These are phyloP conservation scores for Alca torda DNA, from an alignment of 2,797 vertebrate genomes.

Conservation along the genomic window DNA sequence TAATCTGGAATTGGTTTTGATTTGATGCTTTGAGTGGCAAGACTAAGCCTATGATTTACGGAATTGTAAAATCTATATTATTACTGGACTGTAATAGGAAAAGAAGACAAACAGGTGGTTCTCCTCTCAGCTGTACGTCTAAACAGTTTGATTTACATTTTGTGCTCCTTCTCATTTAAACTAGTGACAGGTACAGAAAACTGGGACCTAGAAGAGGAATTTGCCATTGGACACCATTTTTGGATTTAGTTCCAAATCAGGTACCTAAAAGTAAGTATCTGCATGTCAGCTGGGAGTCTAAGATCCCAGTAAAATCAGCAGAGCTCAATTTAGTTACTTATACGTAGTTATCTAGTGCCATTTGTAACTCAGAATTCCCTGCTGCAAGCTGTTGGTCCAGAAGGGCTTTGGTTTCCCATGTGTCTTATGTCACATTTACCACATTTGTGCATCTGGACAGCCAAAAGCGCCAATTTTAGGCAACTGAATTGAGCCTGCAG, in stretches of 20 bases:
- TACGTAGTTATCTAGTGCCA: neutral
- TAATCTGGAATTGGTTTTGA: neutral
- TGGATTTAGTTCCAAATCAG: neutral
- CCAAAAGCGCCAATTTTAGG: neutral
- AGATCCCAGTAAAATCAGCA: neutral
- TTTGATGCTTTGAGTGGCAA: neutral
- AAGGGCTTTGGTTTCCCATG: neutral
- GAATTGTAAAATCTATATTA: slow-evolving; percentile 7
- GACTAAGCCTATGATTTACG: neutral
- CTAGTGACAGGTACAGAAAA: neutral
- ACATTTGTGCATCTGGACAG: neutral
- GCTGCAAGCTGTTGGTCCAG: neutral
- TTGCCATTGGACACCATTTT: neutral
- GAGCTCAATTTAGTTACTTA: neutral
- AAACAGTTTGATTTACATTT: neutral
- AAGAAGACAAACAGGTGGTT: neutral
- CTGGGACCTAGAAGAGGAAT: neutral
- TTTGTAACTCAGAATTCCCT: neutral
- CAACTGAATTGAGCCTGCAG: neutral
- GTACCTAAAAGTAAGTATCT: neutral
- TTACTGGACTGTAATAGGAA: neutral
- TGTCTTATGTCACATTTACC: neutral
- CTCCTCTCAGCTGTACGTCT: neutral
- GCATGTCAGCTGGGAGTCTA: neutral
- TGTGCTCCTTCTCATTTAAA: neutral